Percentiles rank a stretch among this genome's conserved stretches.
Conservation (phyloP, 2,113 vertebrate genomes). For the Puma concolor region DNA sequence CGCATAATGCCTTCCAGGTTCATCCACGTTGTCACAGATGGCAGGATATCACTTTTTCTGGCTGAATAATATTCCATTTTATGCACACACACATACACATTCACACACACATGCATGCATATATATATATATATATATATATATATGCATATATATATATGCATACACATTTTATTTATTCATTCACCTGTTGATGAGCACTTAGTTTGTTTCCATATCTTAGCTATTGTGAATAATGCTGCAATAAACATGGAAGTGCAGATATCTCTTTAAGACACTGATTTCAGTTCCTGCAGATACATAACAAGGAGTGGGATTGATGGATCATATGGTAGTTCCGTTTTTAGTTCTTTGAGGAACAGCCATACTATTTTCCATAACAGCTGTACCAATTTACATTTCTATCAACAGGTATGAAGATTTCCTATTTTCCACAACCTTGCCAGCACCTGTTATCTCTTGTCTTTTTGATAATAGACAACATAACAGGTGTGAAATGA, state of each 20-base stretch:
- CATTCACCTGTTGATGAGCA: background rate
- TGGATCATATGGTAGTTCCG: background rate
- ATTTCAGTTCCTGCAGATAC: background rate
- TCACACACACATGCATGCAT: background rate
- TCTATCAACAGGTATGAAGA: background rate
- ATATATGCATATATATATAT: too few species aligned
- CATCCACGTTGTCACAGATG: background rate
- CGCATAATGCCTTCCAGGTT: background rate
- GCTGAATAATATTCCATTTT: background rate
- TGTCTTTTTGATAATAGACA: background rate
- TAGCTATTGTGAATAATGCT: background rate
- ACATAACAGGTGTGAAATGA: background rate
- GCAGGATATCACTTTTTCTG: background rate
- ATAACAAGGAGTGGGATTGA: background rate
- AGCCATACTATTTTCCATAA: background rate
- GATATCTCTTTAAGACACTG: background rate
- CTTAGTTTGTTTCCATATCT: background rate
- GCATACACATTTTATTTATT: background rate
- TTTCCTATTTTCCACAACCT: background rate
- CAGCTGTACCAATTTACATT: background rate
- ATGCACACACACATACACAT: background rate
- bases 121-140: too few species aligned
- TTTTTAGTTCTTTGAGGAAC: background rate
- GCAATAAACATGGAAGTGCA: background rate
- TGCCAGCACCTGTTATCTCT: background rate